Percentiles rank a stretch among this genome's conserved stretches.
Evolutionary conservation across 92 coral and sea anemone species (phyloP).

Genomic region (Heteractis magnifica): DNA sequence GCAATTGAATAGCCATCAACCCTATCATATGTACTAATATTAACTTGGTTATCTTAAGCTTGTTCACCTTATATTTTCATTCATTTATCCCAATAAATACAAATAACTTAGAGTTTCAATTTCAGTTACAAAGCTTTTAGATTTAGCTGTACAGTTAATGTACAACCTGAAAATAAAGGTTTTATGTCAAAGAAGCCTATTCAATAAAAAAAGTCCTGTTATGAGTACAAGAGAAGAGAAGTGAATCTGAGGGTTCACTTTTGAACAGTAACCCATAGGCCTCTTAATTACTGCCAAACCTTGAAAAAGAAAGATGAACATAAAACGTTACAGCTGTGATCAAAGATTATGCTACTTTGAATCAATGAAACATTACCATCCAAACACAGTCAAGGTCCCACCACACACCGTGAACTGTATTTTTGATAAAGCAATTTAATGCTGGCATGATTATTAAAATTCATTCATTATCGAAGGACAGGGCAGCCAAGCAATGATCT

Average conservation of each 20-base stretch:
- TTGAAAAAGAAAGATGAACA: background rate
- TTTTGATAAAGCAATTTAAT: constrained; percentile 3
- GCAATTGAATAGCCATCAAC: background rate
- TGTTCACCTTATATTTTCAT: background rate
- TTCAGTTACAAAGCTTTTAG: background rate
- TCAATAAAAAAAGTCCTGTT: background rate
- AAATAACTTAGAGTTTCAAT: background rate
- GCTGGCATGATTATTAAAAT: background rate
- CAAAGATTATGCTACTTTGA: background rate
- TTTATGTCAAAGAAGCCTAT: background rate
- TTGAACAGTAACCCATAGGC: background rate
- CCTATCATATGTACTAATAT: background rate
- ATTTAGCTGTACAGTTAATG: background rate
- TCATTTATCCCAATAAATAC: background rate
- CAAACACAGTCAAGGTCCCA: background rate
- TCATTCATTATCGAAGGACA: background rate
- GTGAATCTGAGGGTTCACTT: background rate
- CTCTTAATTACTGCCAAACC: background rate
- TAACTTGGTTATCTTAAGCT: background rate
- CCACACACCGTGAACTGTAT: background rate
- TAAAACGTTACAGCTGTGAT: background rate
- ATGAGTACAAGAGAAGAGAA: background rate
- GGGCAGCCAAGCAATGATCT: background rate
- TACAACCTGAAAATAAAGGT: background rate
- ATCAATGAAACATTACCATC: background rate